Base-by-base conservation (phyloP, 2,888 invertebrate species). In the Melolontha melolontha region DNA sequence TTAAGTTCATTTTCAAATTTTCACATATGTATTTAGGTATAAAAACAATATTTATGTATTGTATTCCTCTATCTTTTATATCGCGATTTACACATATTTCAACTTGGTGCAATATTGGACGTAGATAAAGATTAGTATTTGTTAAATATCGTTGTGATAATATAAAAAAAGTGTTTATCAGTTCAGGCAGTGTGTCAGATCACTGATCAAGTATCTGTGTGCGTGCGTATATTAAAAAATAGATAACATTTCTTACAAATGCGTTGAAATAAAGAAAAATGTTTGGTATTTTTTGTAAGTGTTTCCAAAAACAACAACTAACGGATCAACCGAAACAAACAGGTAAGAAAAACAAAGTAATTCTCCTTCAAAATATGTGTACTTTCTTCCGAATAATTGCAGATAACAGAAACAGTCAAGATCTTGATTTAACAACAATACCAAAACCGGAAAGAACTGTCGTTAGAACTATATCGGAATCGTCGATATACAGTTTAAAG, bases 401-500 rank as follows among this genome's bases (percentile, higher is more conserved):
- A 34, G 34, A 34, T 34, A 10, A 6, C 34, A 34, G 29, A 62
- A 39, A 47, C n/a, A 6, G 11, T 27, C 22, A 47, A 47, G 47
- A 62, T 47, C 47, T 62, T 8, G 59, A 62, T 11, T 34, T 62
- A 16, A 12, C 51, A 1, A 42, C 34, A 27, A 52, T 47, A 6
- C 51, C 59, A 11, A 41, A 16, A 17, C 41, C 50, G 5, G 42
- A 34, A 14, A 57, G 12, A 44, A 63, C n/a, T 11, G 12, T 16
- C 16, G 63, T 50, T 5, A 69, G 69, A 49, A 69, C 70, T 16
- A 50, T 40, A 47, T 73, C 73, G 0, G 50, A 65, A 47, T 67
- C 70, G 1, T 72, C 73, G 12, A 68, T 70, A 55, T 66, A 69
- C 47, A 73, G 73, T 47, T 66, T 71, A 29, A 70, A 71, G 64